A percentile compares a stretch with the other conserved stretches of the same genome.
These are phyloP conservation scores for Diuraphis noxia DNA, from an alignment of 1,140 invertebrate species.

Conservation along the genomic window DNA sequence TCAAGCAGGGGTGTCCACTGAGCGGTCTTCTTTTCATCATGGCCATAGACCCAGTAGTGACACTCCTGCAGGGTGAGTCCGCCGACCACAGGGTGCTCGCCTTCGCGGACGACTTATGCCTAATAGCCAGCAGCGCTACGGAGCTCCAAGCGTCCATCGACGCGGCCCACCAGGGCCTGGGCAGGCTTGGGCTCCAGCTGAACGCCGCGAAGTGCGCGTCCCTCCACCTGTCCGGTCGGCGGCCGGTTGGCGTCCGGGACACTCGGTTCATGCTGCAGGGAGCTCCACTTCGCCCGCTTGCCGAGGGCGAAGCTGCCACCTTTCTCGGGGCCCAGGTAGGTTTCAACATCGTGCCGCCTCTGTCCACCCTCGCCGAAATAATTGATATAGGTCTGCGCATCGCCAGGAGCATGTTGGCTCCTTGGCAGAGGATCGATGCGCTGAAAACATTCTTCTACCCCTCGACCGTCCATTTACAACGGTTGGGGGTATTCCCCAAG, in stretches of 20 bases:
- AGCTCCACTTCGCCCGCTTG: fast-evolving
- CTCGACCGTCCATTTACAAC: background rate
- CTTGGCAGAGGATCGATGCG: background rate
- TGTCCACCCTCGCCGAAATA: no score
- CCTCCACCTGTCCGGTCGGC: background rate
- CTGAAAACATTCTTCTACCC: background rate
- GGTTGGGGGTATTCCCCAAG: background rate
- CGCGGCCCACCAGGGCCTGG: fast-evolving
- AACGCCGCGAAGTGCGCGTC: background rate
- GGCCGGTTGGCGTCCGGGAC: background rate
- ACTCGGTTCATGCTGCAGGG: background rate
- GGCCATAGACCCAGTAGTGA: background rate
- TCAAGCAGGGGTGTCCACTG: background rate
- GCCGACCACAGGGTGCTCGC: background rate
- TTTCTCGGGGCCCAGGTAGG: background rate
- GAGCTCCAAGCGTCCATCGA: fast-evolving
- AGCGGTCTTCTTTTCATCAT: background rate
- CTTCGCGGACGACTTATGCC: background rate
- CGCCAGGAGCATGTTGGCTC: no score
- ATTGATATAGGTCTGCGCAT: no score
- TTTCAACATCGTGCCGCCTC: no score
- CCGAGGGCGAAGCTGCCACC: background rate
- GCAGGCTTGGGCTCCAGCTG: background rate
- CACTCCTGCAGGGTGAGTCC: fast-evolving
- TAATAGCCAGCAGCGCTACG: fast-evolving